phyloP scores from a whole-genome alignment of 2,113 vertebrate species.

The Ciconia boyciana region DNA sequence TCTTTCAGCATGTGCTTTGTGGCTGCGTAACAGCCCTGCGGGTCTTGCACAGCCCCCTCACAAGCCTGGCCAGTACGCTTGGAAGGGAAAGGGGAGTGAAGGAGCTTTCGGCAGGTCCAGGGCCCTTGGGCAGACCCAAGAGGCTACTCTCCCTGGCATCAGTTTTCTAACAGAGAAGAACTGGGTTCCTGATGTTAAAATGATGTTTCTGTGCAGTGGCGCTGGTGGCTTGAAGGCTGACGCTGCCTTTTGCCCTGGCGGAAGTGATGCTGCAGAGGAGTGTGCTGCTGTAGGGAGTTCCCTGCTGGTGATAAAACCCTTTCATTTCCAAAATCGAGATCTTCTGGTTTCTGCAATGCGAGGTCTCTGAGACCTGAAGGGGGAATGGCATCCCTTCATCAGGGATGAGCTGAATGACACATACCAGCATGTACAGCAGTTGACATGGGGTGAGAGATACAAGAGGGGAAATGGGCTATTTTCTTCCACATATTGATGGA shows the following conservation, averaged over 20 bases:
- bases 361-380: not conserved
- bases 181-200: not conserved
- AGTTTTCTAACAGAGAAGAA: too few species aligned
- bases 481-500: not conserved
- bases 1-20: not conserved
- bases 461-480: not conserved
- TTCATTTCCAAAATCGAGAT: not conserved
- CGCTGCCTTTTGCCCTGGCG: not conserved
- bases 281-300: not conserved
- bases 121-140: not conserved
- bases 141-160: too few species aligned
- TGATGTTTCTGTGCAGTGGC: not conserved
- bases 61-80: not conserved
- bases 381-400: not conserved
- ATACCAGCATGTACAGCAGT: rapidly evolving
- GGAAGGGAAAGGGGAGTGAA: not conserved
- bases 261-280: not conserved
- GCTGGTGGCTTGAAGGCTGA: not conserved
- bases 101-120: not conserved
- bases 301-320: not conserved
- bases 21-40: rapidly evolving
- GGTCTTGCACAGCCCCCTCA: not conserved
- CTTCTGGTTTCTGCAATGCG: not conserved
- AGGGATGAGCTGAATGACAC: not conserved
- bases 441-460: rapidly evolving